These are phyloP conservation scores for Hyposmocoma kahamanoa DNA, from an alignment of 1,140 invertebrate genomes.

Conservation along the genomic window DNA sequence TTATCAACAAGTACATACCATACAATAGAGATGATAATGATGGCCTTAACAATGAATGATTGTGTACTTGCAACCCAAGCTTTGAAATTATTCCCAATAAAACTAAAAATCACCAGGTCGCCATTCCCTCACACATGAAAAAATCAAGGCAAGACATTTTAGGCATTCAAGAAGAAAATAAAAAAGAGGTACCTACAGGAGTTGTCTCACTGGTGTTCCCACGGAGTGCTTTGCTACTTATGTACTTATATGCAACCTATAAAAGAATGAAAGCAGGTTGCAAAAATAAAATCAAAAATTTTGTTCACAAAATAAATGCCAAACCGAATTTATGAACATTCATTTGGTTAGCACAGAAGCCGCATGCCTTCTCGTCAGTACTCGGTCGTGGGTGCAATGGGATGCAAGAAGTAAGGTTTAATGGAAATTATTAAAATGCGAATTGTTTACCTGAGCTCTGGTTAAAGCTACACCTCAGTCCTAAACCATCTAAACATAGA, in stretches of 20 bases:
- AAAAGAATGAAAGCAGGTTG: conserved; percentile 70
- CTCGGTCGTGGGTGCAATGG: neutral
- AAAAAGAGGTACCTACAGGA: conserved; percentile 75
- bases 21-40: too few relatives aligned
- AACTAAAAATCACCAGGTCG: too few relatives aligned
- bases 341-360: neutral
- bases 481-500: too few relatives aligned
- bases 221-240: conserved; percentile 58
- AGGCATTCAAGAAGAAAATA: conserved; percentile 35
- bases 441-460: too few relatives aligned
- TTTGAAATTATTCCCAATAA: too few relatives aligned
- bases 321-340: neutral
- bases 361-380: neutral
- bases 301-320: neutral
- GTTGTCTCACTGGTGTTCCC: conserved; percentile 65
- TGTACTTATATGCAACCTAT: conserved; percentile 70
- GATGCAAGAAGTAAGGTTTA: neutral
- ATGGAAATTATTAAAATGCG: too few relatives aligned
- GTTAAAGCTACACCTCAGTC: too few relatives aligned
- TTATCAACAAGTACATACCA: too few relatives aligned
- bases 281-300: conserved; percentile 51
- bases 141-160: too few relatives aligned
- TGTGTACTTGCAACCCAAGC: too few relatives aligned
- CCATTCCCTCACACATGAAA: too few relatives aligned
- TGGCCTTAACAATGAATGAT: too few relatives aligned